A percentile compares a stretch with the other conserved stretches of the same genome.
Evolutionary conservation across 1,140 invertebrate species (phyloP).

Genomic region (Chironomus tepperi): DNA sequence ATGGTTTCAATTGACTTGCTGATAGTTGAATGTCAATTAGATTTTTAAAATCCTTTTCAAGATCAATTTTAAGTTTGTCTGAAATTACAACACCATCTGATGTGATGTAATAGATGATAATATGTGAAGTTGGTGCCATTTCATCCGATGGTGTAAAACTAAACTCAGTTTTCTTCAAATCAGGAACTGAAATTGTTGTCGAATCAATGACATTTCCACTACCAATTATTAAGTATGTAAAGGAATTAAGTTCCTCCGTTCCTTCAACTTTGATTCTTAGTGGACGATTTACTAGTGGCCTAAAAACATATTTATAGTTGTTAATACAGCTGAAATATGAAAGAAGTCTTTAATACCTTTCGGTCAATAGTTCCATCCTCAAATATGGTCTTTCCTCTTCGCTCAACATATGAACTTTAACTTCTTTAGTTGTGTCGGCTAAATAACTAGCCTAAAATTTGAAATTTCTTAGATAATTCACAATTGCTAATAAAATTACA

Average conservation of each 20-base stretch:
- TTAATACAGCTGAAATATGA: too few species aligned
- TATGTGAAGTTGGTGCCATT: conserved; percentile 71
- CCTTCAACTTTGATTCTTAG: conserved; percentile 67
- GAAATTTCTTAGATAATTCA: too few species aligned
- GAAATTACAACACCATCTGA: conserved; percentile 66
- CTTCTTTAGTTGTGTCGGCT: too few species aligned
- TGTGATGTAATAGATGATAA: conserved; percentile 63
- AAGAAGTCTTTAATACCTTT: too few species aligned
- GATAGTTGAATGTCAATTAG: conserved; percentile 33
- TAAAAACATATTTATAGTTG: too few species aligned
- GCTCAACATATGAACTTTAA: too few species aligned
- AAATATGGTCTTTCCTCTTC: too few species aligned
- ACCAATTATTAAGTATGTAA: conserved; percentile 70
- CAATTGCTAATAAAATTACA: too few species aligned
- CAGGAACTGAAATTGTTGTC: conserved; percentile 45
- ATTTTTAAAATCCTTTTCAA: conserved; percentile 68
- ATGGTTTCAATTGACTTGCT: conserved; percentile 52
- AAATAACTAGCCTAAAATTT: too few species aligned
- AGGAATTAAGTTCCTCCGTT: conserved; percentile 60
- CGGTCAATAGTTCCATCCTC: too few species aligned
- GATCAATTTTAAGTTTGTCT: conserved; percentile 65
- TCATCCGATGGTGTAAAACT: conserved; percentile 60
- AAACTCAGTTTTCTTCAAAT: conserved; percentile 34
- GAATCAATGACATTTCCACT: conserved; percentile 67
- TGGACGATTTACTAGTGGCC: conserved; percentile 35